phyloP scores from a whole-genome alignment of 2,113 vertebrate genomes.

The Nipponia nippon region DNA sequence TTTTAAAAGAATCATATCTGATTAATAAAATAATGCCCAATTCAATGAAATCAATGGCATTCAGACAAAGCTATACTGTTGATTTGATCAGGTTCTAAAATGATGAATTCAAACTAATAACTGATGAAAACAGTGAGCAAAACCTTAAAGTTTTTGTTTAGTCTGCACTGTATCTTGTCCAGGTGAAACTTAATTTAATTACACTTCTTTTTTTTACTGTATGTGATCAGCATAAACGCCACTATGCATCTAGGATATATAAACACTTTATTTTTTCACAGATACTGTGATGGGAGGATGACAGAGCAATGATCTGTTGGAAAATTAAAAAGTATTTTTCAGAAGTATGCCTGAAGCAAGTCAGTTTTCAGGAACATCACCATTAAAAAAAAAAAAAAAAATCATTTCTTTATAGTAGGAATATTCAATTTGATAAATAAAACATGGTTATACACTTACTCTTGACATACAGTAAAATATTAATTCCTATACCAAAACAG shows the following conservation, averaged over 20 bases:
- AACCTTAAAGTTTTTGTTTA: background rate
- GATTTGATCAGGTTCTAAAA: background rate
- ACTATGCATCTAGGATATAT: background rate
- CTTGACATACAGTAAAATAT: background rate
- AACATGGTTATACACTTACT: background rate
- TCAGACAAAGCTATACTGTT: background rate
- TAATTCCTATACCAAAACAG: background rate
- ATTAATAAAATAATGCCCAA: background rate
- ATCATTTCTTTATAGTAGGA: background rate
- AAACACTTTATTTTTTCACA: background rate
- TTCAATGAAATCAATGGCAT: background rate
- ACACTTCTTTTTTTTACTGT: background rate
- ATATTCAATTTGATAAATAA: background rate
- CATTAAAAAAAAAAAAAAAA: background rate
- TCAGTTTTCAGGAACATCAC: background rate
- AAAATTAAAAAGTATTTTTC: background rate
- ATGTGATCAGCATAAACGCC: background rate
- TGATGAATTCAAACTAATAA: background rate
- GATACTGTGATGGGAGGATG: background rate
- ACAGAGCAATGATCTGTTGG: background rate
- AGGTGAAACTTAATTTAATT: background rate
- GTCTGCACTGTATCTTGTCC: background rate
- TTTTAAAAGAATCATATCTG: background rate
- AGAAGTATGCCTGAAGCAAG: background rate
- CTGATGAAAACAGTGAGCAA: background rate